Base-by-base conservation (phyloP, 1,140 invertebrate genomes). In the Procambarus clarkii region DNA sequence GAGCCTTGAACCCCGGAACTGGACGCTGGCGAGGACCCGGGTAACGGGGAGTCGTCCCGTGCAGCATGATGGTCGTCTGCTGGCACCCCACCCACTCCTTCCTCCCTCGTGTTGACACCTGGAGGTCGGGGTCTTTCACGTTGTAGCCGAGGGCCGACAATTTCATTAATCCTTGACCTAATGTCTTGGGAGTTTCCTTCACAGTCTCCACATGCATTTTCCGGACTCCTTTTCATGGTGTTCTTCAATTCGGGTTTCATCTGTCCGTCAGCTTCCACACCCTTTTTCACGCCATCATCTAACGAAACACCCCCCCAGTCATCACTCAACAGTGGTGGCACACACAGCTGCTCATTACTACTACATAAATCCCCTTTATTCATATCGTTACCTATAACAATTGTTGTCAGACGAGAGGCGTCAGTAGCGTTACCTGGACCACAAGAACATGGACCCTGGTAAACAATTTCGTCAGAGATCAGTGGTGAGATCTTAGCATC, bases 1-100 rank as follows among this genome's bases (percentile, higher is more conserved):
- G 90, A 91, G n/a, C 90, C 90, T 46, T 91, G 90, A 9, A 91
- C 84, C 0, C 90, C 90, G 5, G 90, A 91, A 44, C 90, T 91
- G 50, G 90, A 91, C 2, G 90, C 90, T 54, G 90, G 90, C n/a
- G 90, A 91, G 34, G 90, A 91, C 9, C 90, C 90, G 18, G 90
- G 90, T 18, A 91, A 46, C 11, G 90, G 90, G 3, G 90, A 91
- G 4, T 91, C 90, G 24, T 87, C 90, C 69, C 82, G 82, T 3
- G 54, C 79, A 13, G 79, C 82, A 85, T 11, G 81, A 69, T 79
- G 24, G 58, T 85, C 54, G 44, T 85, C 89, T 9, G 15, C 54
- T 24, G 9, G 54, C 5, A 34, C 74, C 0, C 34, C 86, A 13
- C 4, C 18, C 2, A 24, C 54, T 15, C n/a, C 58, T 34, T 85